Conservation (phyloP, 2,113 vertebrate species). For the Mesocricetus auratus region DNA sequence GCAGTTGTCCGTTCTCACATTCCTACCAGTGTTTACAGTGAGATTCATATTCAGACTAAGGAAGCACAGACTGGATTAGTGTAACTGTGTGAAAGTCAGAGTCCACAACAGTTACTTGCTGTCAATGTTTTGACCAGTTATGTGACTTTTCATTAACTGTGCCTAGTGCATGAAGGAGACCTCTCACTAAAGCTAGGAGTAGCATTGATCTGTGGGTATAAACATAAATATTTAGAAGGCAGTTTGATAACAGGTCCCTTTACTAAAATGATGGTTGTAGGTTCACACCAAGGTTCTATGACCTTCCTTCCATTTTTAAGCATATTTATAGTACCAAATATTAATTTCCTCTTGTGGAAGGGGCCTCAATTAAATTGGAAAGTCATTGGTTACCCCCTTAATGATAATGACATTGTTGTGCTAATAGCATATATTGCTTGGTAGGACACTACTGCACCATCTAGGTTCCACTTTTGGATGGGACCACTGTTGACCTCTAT, state of each 20-base stretch:
- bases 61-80: not conserved
- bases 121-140: not conserved
- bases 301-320: not conserved
- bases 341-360: not conserved
- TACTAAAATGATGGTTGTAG: not conserved
- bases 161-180: not conserved
- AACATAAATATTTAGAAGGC: not conserved
- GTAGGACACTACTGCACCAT: too few relatives aligned
- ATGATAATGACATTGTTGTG: not conserved
- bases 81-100: not conserved
- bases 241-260: not conserved
- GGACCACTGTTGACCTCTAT: not conserved
- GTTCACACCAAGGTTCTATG: not conserved
- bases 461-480: not conserved
- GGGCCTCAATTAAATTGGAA: not conserved
- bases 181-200: not conserved
- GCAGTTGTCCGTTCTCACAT: not conserved
- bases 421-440: not conserved
- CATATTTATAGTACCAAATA: not conserved
- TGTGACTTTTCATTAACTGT: not conserved
- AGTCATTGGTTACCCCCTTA: not conserved
- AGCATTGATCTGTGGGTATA: not conserved
- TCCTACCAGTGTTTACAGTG: not conserved
- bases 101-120: not conserved
- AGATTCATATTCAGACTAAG: not conserved